Evolutionary conservation across 92 coral and sea anemone species (phyloP).

Genomic region (Epizoanthus fatuus): DNA sequence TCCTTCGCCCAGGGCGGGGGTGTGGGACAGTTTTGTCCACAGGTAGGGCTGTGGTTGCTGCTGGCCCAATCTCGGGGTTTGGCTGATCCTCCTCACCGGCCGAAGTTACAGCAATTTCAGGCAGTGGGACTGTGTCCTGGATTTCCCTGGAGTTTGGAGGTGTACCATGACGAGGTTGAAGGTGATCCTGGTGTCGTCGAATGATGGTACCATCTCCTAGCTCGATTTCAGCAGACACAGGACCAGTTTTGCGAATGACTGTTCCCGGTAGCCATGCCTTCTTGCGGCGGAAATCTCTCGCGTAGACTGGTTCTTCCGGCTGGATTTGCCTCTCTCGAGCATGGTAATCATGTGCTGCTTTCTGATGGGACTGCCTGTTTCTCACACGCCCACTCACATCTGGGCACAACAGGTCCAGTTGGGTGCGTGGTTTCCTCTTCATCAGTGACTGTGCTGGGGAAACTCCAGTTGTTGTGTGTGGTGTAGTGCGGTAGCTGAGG

Average conservation of each 20-base stretch:
- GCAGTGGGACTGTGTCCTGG: not conserved
- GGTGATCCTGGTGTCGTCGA: not conserved
- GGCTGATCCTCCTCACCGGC: not conserved
- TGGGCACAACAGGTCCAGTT: constrained; percentile 37
- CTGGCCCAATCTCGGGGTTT: not conserved
- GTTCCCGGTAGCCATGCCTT: constrained; percentile 66
- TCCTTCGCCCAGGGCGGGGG: not conserved
- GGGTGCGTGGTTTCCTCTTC: constrained; percentile 10
- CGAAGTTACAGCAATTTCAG: not conserved
- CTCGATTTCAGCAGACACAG: constrained; percentile 44
- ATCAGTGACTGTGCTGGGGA: constrained; percentile 12
- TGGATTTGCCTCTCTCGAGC: constrained; percentile 48
- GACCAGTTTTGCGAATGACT: constrained; percentile 54
- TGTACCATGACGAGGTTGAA: not conserved
- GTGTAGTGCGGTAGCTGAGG: constrained; percentile 20
- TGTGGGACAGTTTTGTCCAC: not conserved
- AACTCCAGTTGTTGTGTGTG: constrained; percentile 30
- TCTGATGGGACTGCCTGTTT: constrained; percentile 60
- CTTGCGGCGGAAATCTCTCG: constrained; percentile 40
- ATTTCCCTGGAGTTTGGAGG: not conserved
- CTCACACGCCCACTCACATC: constrained; percentile 39
- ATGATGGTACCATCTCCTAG: not conserved
- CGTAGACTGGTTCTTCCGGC: not conserved
- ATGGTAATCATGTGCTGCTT: constrained; percentile 61
- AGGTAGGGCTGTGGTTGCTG: not conserved